Evolutionary conservation across 1,140 invertebrate genomes (phyloP).

Genomic region (Monomorium pharaonis): DNA sequence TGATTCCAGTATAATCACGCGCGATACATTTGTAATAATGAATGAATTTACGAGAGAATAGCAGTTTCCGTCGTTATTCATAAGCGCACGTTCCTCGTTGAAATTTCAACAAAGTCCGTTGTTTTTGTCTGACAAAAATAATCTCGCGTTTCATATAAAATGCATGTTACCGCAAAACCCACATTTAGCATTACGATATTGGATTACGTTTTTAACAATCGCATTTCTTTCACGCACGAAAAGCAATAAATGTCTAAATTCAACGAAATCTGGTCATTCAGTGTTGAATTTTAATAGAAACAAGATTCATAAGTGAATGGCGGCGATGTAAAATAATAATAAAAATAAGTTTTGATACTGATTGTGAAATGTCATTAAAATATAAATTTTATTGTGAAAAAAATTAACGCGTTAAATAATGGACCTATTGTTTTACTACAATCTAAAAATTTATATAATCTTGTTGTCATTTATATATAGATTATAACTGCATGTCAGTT

Average conservation of each 20-base stretch:
- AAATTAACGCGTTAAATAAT: background rate
- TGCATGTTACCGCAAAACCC: background rate
- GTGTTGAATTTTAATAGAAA: slow-evolving; percentile 6
- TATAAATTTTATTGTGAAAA: background rate
- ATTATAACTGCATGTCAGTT: background rate
- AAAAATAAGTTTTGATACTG: too few relatives aligned
- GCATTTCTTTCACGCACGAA: background rate
- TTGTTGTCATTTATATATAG: background rate
- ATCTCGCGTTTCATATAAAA: slow-evolving; percentile 35
- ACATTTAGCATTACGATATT: slow-evolving; percentile 34
- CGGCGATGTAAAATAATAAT: background rate
- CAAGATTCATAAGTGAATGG: background rate
- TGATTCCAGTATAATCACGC: slow-evolving; percentile 71
- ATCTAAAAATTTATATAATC: background rate
- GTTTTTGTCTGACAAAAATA: slow-evolving; percentile 41
- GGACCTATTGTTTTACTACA: background rate
- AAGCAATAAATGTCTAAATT: slow-evolving; percentile 1
- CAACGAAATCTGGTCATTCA: too few relatives aligned
- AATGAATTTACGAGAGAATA: slow-evolving; percentile 62
- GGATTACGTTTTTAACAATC: slow-evolving; percentile 25
- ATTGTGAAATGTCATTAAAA: background rate
- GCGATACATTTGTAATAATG: slow-evolving; percentile 63
- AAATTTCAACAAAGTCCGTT: slow-evolving; percentile 43
- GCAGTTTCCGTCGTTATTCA: slow-evolving; percentile 44
- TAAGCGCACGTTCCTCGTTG: slow-evolving; percentile 38